Evolutionary conservation across 2,113 vertebrate species (phyloP).

Genomic region (Neodon shergylaensis): DNA sequence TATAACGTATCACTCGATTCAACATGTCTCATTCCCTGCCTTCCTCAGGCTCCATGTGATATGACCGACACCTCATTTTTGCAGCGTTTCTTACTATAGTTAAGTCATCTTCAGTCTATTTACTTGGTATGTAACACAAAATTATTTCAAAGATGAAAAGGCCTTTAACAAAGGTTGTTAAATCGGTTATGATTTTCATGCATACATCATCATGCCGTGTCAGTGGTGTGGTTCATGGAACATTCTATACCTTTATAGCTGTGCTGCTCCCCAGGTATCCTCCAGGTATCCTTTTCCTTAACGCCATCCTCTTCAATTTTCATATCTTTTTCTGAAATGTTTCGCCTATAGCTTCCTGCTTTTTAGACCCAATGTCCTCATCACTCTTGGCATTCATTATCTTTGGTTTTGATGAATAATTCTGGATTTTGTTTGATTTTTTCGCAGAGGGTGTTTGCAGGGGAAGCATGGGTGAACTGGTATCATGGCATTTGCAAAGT

Average conservation of each 20-base stretch:
- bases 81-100: background rate
- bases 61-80: background rate
- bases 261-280: background rate
- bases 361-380: background rate
- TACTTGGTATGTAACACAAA: background rate
- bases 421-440: background rate
- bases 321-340: background rate
- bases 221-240: background rate
- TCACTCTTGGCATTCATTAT: background rate
- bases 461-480: background rate
- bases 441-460: background rate
- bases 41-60: background rate
- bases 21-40: background rate
- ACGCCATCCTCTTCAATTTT: background rate
- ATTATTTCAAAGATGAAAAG: background rate
- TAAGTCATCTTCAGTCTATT: background rate
- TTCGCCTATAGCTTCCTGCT: background rate
- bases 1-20: background rate
- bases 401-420: background rate
- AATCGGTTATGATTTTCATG: background rate
- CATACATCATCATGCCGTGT: background rate
- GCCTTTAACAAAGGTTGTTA: background rate
- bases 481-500: constrained; percentile 18
- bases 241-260: background rate
- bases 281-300: background rate